Percentiles rank a stretch among this genome's conserved stretches.
Conservation (phyloP, 2,797 vertebrate species). For the Eulemur rubriventer region DNA sequence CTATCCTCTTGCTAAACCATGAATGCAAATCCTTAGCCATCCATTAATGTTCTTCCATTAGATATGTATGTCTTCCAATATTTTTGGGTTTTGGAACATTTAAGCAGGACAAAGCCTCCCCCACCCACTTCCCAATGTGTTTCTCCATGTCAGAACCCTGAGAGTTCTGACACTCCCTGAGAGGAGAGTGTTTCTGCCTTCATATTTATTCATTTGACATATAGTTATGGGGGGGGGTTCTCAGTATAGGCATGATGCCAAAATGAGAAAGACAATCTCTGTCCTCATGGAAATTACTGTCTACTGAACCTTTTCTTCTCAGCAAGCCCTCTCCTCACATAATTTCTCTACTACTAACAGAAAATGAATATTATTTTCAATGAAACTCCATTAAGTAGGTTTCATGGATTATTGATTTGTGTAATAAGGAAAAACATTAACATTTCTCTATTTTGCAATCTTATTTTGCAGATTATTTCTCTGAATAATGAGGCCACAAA, state of each 20-base stretch:
- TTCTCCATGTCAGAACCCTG: neutral
- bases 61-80: neutral
- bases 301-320: neutral
- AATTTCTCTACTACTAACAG: neutral
- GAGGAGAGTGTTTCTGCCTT: neutral
- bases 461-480: neutral
- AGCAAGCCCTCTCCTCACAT: neutral
- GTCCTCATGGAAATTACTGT: neutral
- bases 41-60: neutral
- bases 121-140: neutral
- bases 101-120: neutral
- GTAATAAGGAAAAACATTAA: neutral
- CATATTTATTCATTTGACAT: neutral
- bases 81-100: neutral
- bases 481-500: neutral
- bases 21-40: neutral
- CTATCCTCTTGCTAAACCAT: neutral
- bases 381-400: slow-evolving; percentile 1
- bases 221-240: neutral
- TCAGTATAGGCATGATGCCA: neutral
- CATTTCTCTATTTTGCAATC: neutral
- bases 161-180: no score
- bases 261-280: neutral
- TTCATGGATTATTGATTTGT: neutral
- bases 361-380: neutral